Evolutionary conservation across 1,140 invertebrate species (phyloP).

Genomic region (Drosophila littoralis): DNA sequence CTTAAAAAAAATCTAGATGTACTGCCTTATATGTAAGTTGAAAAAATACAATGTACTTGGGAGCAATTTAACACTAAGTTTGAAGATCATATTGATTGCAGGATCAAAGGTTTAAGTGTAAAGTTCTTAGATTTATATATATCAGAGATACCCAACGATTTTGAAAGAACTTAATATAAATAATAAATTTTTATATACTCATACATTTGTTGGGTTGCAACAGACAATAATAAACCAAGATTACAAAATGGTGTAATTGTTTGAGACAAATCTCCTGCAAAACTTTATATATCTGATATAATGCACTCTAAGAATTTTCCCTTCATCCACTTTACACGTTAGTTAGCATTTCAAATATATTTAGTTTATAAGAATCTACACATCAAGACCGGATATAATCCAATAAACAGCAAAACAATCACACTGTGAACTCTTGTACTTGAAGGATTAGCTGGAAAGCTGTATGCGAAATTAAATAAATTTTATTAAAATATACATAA

Average conservation of each 20-base stretch:
- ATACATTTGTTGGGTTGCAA: neutral
- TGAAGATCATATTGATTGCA: constrained; percentile 9
- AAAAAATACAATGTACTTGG: constrained; percentile 52
- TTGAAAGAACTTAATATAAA: neutral
- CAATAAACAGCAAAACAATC: neutral
- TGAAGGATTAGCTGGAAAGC: constrained; percentile 16
- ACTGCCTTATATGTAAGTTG: constrained; percentile 27
- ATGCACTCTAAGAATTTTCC: neutral
- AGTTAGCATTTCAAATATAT: constrained; percentile 1
- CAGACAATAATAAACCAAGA: no score
- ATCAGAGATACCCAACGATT: neutral
- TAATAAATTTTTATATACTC: neutral
- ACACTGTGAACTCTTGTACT: constrained; percentile 34
- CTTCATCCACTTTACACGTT: neutral
- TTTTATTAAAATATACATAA: constrained; percentile 45
- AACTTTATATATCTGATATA: neutral
- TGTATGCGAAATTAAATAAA: constrained; percentile 9
- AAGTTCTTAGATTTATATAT: neutral
- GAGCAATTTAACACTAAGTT: neutral
- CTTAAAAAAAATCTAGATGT: constrained; percentile 2
- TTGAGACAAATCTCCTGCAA: neutral
- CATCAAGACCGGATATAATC: constrained; percentile 11
- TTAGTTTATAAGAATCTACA: constrained; percentile 2
- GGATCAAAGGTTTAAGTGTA: constrained; percentile 11
- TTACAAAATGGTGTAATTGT: no score